A percentile compares a stretch with the other conserved stretches of the same genome.
These are phyloP conservation scores for Euschistus heros DNA, from an alignment of 1,140 invertebrate species.

Conservation along the genomic window DNA sequence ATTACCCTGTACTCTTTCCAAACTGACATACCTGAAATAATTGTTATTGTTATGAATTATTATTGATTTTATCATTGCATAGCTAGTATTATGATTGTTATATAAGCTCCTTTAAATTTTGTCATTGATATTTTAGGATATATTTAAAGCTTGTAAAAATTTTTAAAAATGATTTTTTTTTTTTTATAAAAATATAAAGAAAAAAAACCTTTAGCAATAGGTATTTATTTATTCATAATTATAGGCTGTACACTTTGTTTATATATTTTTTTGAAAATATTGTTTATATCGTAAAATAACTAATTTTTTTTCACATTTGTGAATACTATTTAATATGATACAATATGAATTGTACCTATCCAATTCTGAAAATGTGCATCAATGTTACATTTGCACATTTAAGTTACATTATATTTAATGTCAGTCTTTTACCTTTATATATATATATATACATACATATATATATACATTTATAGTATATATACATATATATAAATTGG, in stretches of 20 bases:
- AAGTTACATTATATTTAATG: conserved; percentile 6
- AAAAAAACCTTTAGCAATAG: neutral
- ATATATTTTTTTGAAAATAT: conserved; percentile 9
- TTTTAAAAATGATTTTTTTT: neutral
- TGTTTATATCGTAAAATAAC: conserved; percentile 3
- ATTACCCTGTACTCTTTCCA: too few relatives aligned
- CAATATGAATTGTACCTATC: neutral
- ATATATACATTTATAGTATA: neutral
- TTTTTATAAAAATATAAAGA: conserved; percentile 1
- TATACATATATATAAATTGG: neutral
- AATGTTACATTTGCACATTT: conserved; percentile 4
- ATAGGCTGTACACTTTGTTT: conserved; percentile 15
- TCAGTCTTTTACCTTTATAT: conserved; percentile 16
- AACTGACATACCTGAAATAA: neutral
- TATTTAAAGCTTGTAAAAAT: neutral
- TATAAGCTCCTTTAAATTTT: conserved; percentile 12
- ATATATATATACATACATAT: conserved; percentile 10
- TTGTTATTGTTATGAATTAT: conserved; percentile 15
- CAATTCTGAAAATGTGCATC: conserved; percentile 10
- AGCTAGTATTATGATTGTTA: conserved; percentile 17
- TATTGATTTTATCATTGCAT: conserved; percentile 6
- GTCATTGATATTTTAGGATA: conserved; percentile 17
- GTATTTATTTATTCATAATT: conserved; percentile 6
- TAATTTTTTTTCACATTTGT: conserved; percentile 5
- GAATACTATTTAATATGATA: conserved; percentile 11